Evolutionary conservation across 2,113 vertebrate species (phyloP).

Genomic region (Oncorhynchus masou): DNA sequence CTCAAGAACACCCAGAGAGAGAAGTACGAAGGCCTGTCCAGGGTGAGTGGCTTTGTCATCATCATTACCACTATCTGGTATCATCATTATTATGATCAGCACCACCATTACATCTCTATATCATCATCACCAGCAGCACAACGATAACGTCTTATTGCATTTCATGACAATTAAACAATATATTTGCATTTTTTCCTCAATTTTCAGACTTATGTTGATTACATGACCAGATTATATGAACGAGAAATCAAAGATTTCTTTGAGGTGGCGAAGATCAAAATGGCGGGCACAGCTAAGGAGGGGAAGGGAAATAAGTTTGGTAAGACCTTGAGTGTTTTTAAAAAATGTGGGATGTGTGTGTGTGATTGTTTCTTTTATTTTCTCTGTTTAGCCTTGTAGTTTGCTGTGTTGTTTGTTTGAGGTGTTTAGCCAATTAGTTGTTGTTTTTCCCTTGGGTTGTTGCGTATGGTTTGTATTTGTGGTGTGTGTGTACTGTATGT

Average conservation of each 20-base stretch:
- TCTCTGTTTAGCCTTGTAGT: not conserved
- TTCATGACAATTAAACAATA: not conserved
- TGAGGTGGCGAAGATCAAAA: conserved; percentile 97
- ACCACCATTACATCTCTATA: too few relatives aligned
- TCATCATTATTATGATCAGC: too few relatives aligned
- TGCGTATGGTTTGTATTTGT: not conserved
- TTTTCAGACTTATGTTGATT: conserved; percentile 94
- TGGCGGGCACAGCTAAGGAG: conserved; percentile 94
- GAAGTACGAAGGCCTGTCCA: conserved; percentile 92
- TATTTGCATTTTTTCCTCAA: not conserved
- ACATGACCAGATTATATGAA: conserved; percentile 93
- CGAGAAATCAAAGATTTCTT: conserved; percentile 99
- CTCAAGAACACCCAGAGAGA: conserved; percentile 93
- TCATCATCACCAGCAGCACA: not conserved
- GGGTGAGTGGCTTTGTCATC: conserved; percentile 69
- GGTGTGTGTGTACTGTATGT: not conserved
- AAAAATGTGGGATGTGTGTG: not conserved
- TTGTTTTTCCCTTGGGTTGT: not conserved
- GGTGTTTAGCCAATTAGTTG: not conserved
- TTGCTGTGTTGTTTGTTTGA: not conserved
- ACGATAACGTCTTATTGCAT: not conserved
- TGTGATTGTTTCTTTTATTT: not conserved
- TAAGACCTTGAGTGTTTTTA: conserved; percentile 70
- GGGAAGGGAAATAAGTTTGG: conserved; percentile 91
- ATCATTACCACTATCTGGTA: not conserved